Evolutionary conservation across 2,113 vertebrate genomes (phyloP), one percentile per base, ranked within the genome.

Genomic region (Thryonomys swinderianus): DNA sequence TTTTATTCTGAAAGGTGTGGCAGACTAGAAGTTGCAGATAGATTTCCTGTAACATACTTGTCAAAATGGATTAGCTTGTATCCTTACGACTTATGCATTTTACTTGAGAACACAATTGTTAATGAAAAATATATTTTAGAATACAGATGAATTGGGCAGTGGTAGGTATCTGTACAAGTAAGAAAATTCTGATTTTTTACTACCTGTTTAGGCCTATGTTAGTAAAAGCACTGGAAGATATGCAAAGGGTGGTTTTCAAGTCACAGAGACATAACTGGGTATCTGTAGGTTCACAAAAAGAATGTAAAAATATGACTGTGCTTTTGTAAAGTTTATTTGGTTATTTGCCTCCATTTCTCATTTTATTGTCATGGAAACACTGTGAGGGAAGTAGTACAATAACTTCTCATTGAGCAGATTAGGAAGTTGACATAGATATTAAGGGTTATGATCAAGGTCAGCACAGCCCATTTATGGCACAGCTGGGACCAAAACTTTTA

Each of bases 71-170:
- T 25, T 71, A 67, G 55, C 88, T 34, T 45, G 2, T 80, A 59
- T 86, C 42, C 7, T 73, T 83, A 42, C 78, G 37, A 83, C 37
- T 25, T 66, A 7, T 61, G 17, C 34, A 40, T 45, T 86, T 85
- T 20, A 64, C 57, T 66, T 82, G 40, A 53, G 7, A 37, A 85
- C 73, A 73, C 73, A 73, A 59, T n/a, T 85, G 25, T 53, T 37
- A 11, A 73, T n/a, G 79, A 79, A 90, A 76, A 94, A 66, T 74
- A 55, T 37, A 48, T n/a, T 96, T 82, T 92, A 85, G 73, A 78
- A 96, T 92, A 25, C 40, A 89, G 20, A 69, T 94, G n/a, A 79
- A 94, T 59, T 66, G 8, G 40, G 20, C 62, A 83, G 66, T 21
- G 74, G 0, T 74, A 67, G 45, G 18, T 85, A 83, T 64, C 34